These are phyloP conservation scores for Carduelis carduelis DNA, from an alignment of 2,797 vertebrate genomes.

Conservation along the genomic window DNA sequence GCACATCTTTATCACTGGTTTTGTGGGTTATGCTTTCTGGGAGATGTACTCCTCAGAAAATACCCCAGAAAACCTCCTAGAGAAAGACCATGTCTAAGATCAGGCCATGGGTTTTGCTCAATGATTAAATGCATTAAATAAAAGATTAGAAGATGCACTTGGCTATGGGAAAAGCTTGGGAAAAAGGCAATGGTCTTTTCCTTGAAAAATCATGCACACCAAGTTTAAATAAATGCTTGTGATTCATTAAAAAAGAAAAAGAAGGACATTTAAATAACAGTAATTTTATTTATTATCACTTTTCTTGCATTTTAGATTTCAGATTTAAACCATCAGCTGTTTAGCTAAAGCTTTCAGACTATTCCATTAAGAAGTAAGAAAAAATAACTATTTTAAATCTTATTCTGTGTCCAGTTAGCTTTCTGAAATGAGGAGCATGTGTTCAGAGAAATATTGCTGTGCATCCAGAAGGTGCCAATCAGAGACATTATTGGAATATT, in stretches of 20 bases:
- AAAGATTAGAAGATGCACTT: neutral
- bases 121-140: neutral
- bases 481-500: neutral
- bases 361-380: neutral
- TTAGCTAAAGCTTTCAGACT: neutral
- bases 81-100: neutral
- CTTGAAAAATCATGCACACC: neutral
- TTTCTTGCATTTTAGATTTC: neutral
- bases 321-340: neutral
- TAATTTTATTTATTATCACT: neutral
- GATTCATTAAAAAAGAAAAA: neutral
- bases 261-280: neutral
- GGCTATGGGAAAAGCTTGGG: neutral
- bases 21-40: neutral
- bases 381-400: neutral
- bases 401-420: neutral
- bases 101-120: neutral
- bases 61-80: fast-evolving
- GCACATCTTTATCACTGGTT: neutral
- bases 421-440: neutral
- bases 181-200: neutral
- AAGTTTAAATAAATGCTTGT: neutral
- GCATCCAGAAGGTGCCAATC: neutral
- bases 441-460: neutral
- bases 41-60: neutral